Base-by-base conservation (phyloP, 2,113 vertebrate species). In the Barnardius zonarius region DNA sequence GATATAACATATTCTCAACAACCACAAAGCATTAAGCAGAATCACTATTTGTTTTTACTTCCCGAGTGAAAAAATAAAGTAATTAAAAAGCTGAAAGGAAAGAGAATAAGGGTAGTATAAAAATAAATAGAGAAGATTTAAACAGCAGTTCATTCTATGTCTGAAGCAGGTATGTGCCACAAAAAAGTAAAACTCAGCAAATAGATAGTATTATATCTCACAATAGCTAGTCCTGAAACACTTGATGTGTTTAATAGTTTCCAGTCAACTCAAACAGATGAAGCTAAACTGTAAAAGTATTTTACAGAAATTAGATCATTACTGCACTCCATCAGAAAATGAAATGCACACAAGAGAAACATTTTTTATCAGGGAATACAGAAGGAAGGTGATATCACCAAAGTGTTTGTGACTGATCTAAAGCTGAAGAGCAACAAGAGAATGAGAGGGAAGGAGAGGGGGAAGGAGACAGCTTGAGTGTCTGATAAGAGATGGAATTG, bases 401-500 rank as follows among this genome's bases (percentile, higher is more conserved):
- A 82, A 84, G 39, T 87, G 73, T 86, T 74, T 94, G 66, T 51
- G 52, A 68, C 62, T 64, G 87, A 93, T 90, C 33, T 89, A 85
- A 93, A 87, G 55, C 33, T 93, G 84, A 72, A 84, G 52, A 94
- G 64, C 28, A 94, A 33, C 68, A 95, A 78, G 55, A 74, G 64
- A 90, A 92, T 66, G 35, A 81, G 44, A 62, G 35, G 27, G 48
- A 92, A 88, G 46, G 23, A 83, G 33, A 46, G 44, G 83, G 80
- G 76, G 90, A 92, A 88, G 63, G 16, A 93, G 33, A 49, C 55
- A 86, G 64, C 37, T 69, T 89, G 51, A 94, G 64, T 70, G 52
- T 61, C 78, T 90, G 92, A 90, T 84, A 92, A 94, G 77, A 91
- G 69, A 81, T 78, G 31, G 57, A 94, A 91, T 90, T 75, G 55